Conservation (phyloP, 2,888 invertebrate species). For the Drosophila kanekoi region DNA sequence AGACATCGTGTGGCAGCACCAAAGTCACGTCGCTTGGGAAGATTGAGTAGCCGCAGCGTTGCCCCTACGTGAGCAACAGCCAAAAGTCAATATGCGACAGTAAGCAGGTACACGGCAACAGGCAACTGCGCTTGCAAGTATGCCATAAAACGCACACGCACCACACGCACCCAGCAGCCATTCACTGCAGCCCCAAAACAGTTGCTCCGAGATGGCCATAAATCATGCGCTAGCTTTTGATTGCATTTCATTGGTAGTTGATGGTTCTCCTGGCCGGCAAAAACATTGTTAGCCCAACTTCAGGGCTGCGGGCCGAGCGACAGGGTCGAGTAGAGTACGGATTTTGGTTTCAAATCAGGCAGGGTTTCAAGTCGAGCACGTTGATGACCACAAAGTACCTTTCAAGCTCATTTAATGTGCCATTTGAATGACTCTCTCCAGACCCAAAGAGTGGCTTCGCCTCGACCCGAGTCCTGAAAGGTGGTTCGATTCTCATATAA, state of each 20-base stretch:
- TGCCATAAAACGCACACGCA: constrained; percentile 63
- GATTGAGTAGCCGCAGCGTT: constrained; percentile 51
- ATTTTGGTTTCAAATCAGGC: not conserved
- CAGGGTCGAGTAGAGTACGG: not conserved
- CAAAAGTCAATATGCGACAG: constrained; percentile 69
- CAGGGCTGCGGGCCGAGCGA: not conserved
- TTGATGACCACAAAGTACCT: not conserved
- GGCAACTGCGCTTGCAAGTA: constrained; percentile 10
- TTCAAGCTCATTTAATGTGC: constrained; percentile 2
- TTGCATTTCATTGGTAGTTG: constrained; percentile 58
- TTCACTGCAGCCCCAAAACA: constrained; percentile 46
- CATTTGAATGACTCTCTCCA: not conserved
- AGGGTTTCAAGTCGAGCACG: not conserved
- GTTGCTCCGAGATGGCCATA: constrained; percentile 44
- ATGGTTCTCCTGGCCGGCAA: constrained; percentile 13
- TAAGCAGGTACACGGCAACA: constrained; percentile 29
- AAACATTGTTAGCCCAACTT: constrained; percentile 10
- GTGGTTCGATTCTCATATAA: too few relatives aligned
- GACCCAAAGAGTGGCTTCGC: too few relatives aligned
- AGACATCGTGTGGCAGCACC: constrained; percentile 1
- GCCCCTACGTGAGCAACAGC: constrained; percentile 57
- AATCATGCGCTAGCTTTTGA: constrained; percentile 65
- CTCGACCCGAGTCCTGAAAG: too few relatives aligned
- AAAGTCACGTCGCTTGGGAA: constrained; percentile 63
- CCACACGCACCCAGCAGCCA: constrained; percentile 42